phyloP scores from a whole-genome alignment of 2,113 vertebrate species.

The Oncorhynchus masou region DNA sequence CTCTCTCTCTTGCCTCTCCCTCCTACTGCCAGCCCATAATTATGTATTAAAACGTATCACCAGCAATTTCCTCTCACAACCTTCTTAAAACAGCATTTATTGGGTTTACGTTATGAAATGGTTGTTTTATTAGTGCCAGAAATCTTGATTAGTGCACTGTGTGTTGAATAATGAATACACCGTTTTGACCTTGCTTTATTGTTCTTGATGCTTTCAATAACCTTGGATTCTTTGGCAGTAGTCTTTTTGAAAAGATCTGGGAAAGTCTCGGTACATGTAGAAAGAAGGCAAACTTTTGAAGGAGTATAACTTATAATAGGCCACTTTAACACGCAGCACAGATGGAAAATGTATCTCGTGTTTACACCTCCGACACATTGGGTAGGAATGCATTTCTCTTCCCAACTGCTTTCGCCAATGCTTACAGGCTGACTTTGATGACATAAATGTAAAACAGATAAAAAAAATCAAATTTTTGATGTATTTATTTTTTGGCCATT shows the following conservation, averaged over 20 bases:
- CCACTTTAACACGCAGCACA: conserved; percentile 48
- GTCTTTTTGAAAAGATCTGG: conserved; percentile 58
- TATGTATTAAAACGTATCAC: conserved; percentile 34
- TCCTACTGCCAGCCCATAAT: conserved; percentile 13
- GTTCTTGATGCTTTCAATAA: conserved; percentile 50
- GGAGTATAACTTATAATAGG: conserved; percentile 41
- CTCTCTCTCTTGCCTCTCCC: no score
- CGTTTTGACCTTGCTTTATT: conserved; percentile 55
- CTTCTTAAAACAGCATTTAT: background rate
- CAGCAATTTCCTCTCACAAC: conserved; percentile 43
- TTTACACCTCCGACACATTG: conserved; percentile 30
- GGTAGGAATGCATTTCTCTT: background rate
- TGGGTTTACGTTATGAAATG: conserved; percentile 30
- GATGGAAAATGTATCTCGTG: conserved; percentile 36
- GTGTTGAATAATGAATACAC: conserved; percentile 12
- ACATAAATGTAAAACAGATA: conserved; percentile 50
- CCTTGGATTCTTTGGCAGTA: conserved; percentile 44
- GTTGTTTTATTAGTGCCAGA: conserved; percentile 53
- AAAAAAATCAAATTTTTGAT: conserved; percentile 1
- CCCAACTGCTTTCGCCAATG: background rate
- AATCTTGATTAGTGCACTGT: conserved; percentile 55
- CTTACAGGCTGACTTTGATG: conserved; percentile 17
- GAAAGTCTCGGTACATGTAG: conserved; percentile 21
- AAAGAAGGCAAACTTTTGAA: conserved; percentile 38
- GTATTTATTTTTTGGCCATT: conserved; percentile 16